Conservation (phyloP, 2,797 vertebrate species). For the Monodelphis domestica region DNA sequence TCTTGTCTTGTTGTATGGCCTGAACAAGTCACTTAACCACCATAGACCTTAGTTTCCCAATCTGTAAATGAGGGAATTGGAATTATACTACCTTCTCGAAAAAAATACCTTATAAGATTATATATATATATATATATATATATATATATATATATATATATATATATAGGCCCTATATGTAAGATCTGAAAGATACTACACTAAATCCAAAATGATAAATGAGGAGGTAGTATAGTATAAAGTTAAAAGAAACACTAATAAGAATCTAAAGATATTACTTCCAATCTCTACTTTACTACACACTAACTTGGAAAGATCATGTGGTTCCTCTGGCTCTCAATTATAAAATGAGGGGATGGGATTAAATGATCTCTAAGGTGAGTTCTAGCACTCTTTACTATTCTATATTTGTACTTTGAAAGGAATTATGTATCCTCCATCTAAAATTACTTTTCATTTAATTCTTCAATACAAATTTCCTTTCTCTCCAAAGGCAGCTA, state of each 20-base stretch:
- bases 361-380: not conserved
- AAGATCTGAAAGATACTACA: constrained; percentile 2
- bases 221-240: not conserved
- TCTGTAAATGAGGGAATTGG: not conserved
- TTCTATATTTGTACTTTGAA: not conserved
- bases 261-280: not conserved
- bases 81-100: not conserved
- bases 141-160: too few species aligned
- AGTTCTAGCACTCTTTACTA: not conserved
- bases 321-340: not conserved
- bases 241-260: not conserved
- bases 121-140: too few species aligned
- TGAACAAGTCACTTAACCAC: not conserved
- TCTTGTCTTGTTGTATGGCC: not conserved
- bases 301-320: not conserved
- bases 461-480: not conserved
- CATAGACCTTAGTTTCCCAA: not conserved
- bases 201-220: not conserved
- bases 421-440: not conserved
- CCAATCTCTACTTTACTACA: not conserved
- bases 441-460: not conserved
- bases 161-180: too few species aligned
- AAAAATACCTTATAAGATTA: not conserved
- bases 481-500: not conserved
- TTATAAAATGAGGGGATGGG: not conserved